Percentiles rank a stretch among this genome's conserved stretches.
Conservation (phyloP, 2,113 vertebrate species). For the Corapipo altera region DNA sequence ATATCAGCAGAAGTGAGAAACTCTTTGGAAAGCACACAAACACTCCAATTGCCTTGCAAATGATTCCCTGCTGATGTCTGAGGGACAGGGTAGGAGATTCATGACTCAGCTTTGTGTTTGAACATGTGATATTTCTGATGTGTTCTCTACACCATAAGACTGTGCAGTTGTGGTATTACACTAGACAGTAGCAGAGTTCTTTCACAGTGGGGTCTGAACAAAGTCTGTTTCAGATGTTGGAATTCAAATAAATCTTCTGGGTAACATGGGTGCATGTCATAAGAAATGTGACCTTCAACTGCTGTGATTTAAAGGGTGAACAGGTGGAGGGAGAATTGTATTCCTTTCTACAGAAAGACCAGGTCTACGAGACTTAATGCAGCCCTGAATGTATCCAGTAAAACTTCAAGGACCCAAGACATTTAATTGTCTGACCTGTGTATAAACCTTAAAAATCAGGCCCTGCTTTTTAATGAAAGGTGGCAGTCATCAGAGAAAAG, state of each 20-base stretch:
- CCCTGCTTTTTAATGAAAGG: not conserved
- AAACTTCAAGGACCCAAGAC: not conserved
- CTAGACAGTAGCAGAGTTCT: not conserved
- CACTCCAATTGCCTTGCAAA: not conserved
- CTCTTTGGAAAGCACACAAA: not conserved
- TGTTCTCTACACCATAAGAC: fast-evolving
- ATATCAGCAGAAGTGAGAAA: not conserved
- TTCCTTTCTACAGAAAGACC: not conserved
- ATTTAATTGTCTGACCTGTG: not conserved
- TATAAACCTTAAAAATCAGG: not conserved
- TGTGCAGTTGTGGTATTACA: fast-evolving
- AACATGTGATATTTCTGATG: not conserved
- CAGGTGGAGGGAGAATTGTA: fast-evolving
- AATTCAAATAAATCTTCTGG: not conserved
- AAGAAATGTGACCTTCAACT: not conserved
- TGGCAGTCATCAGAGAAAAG: not conserved
- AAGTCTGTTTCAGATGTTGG: not conserved
- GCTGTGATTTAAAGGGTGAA: not conserved
- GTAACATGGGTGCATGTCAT: fast-evolving
- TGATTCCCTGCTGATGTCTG: not conserved
- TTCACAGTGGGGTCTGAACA: not conserved
- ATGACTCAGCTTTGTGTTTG: not conserved
- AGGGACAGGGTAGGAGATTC: not conserved
- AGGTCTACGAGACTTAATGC: not conserved
- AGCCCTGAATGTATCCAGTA: not conserved